Base-by-base conservation (phyloP, 1,140 invertebrate genomes). In the Colletes latitarsis region DNA sequence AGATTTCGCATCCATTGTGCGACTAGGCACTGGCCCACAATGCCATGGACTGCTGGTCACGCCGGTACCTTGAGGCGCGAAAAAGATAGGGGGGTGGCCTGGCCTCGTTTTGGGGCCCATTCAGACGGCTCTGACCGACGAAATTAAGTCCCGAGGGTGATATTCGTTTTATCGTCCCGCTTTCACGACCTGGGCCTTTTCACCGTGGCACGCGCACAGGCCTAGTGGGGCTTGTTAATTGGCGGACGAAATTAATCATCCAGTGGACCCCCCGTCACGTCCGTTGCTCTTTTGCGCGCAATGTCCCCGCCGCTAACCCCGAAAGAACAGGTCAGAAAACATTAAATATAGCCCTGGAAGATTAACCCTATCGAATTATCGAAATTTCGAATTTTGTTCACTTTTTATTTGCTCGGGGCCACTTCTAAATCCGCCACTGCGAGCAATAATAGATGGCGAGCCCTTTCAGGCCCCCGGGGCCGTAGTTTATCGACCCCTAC, bases 1-100 rank as follows among this genome's bases (percentile, higher is more conserved):
- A 67, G 57, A 71, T 71, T 71, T 67, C 30, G 79, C 71, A 70
- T 46, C 78, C 52, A 71, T 78, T 78, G 77, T 78, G 58, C 49
- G 30, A 21, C 67, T 1, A 49, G 49, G 43, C 52, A 58, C 57
- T n/a, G 19, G 17, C 15, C 30, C 30, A 30, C 30, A 30, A 30
- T 30, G 30, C 30, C 30, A 0, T 46, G 43, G 43, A 46, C 30
- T 46, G 43, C 43, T 46, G 43, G 43, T 9, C 43, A 46, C 43
- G 43, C 9, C 43, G 6, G 43, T 46, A 0, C 43, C 43, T 46
- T 6, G 30, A 46, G 67, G 52, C 17, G 67, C 21, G 71, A 62
- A 60, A 8, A 74, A 63, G 57, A 63, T 19, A 15, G 69, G 58
- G 39, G 69, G 58, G 39, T 63, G 49, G 15, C 12, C 43, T 30